Percentiles rank a stretch among this genome's conserved stretches.
These are phyloP conservation scores for Sebastes hubbsi DNA, from an alignment of 2,797 vertebrate species.

Conservation along the genomic window DNA sequence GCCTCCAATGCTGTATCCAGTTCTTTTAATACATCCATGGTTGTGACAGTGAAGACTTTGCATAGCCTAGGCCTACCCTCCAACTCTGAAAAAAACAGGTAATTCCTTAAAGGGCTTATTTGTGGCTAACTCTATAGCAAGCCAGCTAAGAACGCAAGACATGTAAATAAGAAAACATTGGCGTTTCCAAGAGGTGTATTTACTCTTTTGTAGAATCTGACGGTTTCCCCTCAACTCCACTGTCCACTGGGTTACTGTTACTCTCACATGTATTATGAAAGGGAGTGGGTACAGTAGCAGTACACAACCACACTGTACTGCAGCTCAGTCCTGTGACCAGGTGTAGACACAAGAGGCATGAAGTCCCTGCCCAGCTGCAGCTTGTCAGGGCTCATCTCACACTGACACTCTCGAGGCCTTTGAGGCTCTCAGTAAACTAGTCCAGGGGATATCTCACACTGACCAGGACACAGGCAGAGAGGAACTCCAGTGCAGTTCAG, in stretches of 20 bases:
- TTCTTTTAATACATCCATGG: too few species aligned
- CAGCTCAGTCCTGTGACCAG: background rate
- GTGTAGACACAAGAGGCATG: slow-evolving; percentile 30
- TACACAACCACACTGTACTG: background rate
- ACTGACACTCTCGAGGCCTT: slow-evolving; percentile 39
- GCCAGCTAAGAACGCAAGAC: background rate
- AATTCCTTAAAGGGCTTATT: background rate
- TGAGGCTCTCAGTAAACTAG: slow-evolving; percentile 53
- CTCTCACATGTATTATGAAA: background rate
- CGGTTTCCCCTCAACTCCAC: background rate
- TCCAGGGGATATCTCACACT: slow-evolving; percentile 42
- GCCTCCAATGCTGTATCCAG: too few species aligned
- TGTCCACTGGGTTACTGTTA: background rate
- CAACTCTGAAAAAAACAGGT: background rate
- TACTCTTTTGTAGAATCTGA: background rate
- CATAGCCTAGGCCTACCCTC: background rate
- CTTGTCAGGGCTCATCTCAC: slow-evolving; percentile 44
- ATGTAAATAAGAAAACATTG: background rate
- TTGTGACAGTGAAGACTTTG: too few species aligned
- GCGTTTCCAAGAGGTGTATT: background rate
- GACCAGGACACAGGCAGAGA: slow-evolving; percentile 16
- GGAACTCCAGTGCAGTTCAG: background rate
- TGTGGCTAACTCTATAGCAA: background rate
- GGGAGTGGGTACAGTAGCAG: background rate
- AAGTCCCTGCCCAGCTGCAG: slow-evolving; percentile 52